phyloP scores from a whole-genome alignment of 2,888 invertebrate genomes.

The Sepioteuthis lessoniana region DNA sequence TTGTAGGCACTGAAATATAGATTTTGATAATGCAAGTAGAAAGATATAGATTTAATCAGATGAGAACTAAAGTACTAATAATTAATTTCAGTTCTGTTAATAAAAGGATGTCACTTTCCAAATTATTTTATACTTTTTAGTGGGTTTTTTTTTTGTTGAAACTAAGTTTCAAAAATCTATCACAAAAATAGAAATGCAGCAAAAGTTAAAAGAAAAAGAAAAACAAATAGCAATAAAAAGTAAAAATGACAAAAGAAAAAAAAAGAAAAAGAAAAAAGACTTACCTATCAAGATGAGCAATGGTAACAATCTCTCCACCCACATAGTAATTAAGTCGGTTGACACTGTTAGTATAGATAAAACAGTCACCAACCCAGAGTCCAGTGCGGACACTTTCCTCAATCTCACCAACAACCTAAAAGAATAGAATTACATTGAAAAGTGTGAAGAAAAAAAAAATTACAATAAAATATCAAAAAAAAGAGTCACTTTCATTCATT shows the following conservation, averaged over 20 bases:
- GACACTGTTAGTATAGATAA: conserved; percentile 98
- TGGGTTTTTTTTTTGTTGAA: too few species aligned
- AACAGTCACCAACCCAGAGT: conserved; percentile 98
- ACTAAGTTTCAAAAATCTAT: too few species aligned
- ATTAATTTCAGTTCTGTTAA: too few species aligned
- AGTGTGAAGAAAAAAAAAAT: not conserved
- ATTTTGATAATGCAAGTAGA: too few species aligned
- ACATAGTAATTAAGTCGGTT: conserved; percentile 99
- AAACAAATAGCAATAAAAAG: not conserved
- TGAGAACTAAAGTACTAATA: too few species aligned
- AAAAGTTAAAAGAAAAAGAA: not conserved
- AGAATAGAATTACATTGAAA: not conserved
- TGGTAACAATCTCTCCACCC: conserved; percentile 98
- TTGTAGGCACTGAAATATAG: too few species aligned
- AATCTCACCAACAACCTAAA: conserved; percentile 87
- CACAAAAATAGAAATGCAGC: too few species aligned
- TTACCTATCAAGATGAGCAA: conserved; percentile 92
- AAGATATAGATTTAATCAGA: too few species aligned
- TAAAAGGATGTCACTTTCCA: too few species aligned
- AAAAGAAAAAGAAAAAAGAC: not conserved
- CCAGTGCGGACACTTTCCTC: conserved; percentile 95
- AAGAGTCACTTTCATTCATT: too few species aligned
- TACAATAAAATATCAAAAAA: not conserved
- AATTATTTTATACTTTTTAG: too few species aligned
- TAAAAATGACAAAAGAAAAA: not conserved